Evolutionary conservation across 2,888 invertebrate genomes (phyloP).

Genomic region (Hemistola chrysoprasaria): DNA sequence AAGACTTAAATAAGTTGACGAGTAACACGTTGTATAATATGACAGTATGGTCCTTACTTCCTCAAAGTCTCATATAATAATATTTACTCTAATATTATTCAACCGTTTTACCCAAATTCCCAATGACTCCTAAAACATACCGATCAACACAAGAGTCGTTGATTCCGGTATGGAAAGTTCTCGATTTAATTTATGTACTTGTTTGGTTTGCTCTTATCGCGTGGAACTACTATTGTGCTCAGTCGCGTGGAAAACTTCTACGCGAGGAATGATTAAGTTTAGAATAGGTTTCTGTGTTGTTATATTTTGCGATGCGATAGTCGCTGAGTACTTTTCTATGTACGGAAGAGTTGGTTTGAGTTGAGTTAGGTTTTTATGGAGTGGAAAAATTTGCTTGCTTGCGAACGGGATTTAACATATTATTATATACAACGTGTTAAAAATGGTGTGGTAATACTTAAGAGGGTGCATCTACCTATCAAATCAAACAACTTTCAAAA

Average conservation of each 20-base stretch:
- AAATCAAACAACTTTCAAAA: too few species aligned
- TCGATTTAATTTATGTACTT: conserved; percentile 77
- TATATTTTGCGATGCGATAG: conserved; percentile 18
- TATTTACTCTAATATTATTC: neutral
- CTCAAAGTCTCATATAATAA: too few species aligned
- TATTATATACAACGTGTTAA: too few species aligned
- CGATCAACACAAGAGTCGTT: conserved; percentile 65
- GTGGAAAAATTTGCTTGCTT: too few species aligned
- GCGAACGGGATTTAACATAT: too few species aligned
- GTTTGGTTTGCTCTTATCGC: conserved; percentile 69
- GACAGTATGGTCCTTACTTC: too few species aligned
- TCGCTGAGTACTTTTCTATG: neutral
- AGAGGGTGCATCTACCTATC: too few species aligned
- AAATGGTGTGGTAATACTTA: too few species aligned
- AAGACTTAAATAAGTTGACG: too few species aligned
- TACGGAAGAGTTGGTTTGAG: too few species aligned
- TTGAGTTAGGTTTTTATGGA: too few species aligned
- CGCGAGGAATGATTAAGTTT: conserved; percentile 43
- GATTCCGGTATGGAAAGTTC: conserved; percentile 68
- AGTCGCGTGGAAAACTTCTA: conserved; percentile 40
- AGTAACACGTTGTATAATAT: too few species aligned
- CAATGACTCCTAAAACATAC: conserved; percentile 41
- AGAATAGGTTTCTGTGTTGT: conserved; percentile 29
- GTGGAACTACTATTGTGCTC: conserved; percentile 34
- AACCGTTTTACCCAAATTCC: neutral